Evolutionary conservation across 2,888 invertebrate species (phyloP), one percentile per base, ranked within the genome.

Genomic region (Lochmaea crataegi): DNA sequence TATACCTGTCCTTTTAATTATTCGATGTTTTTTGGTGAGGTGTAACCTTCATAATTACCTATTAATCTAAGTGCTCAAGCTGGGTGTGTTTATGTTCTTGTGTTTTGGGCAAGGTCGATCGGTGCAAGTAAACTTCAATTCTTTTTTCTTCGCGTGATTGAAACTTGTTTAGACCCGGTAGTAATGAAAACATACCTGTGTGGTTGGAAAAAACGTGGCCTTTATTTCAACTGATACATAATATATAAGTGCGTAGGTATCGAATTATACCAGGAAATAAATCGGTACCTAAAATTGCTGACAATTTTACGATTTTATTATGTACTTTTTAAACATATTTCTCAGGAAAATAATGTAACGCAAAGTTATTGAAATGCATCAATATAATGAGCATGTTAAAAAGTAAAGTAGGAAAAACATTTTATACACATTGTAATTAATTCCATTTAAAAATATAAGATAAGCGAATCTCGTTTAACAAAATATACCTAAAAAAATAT

Each of bases 141-240:
- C n/a, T 51, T 51, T 48, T 51, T 51, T 51, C 16, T 51, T 51
- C 6, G 14, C 7, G 51, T 51, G 14, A 51, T 51, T 53, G 16
- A 16, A 53, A 53, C 53, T 18, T 11, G 53, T 53, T 53, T 16
- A 18, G 18, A 53, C 53, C 53, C 53, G 53, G 53, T 53, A 53
- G 18, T 53, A n/a, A 10, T 18, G 10, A 53, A 18, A 53, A 53
- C 6, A n/a, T n/a, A 48, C 1, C n/a, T 7, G 48, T 7, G 48
- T 48, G 48, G 48, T n/a, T 48, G 14, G 6, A n/a, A 48, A 48
- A 48, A n/a, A 48, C 14, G 11, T 45, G 45, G 45, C 45, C 45
- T 45, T 45, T 45, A 48, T n/a, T n/a, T n/a, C n/a, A n/a, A n/a
- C n/a, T 48, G 48, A 48, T n/a, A n/a, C 7, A 45, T 12, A 45